Evolutionary conservation across 2,113 vertebrate species (phyloP).

Genomic region (Antennarius striatus): DNA sequence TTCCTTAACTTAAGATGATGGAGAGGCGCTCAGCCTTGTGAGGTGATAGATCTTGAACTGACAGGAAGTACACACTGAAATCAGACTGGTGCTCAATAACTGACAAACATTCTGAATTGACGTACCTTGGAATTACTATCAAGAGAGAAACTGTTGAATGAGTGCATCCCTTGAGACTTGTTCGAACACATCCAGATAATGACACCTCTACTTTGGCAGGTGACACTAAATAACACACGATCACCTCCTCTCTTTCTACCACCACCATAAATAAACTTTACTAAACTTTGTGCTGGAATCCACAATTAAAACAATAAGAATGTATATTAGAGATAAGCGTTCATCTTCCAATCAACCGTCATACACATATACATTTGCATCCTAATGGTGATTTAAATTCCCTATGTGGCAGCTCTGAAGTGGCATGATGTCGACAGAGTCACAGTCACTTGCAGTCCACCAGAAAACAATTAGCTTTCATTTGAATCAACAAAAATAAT

Average conservation of each 20-base stretch:
- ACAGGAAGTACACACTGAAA: no score
- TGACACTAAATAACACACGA: no score
- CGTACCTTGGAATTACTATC: no score
- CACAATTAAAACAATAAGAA: not conserved
- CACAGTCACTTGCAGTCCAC: not conserved
- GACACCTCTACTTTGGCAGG: no score
- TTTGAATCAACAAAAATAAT: conserved; percentile 14
- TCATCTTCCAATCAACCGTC: conserved; percentile 3
- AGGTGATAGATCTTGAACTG: no score
- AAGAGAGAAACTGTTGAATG: no score
- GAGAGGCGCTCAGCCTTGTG: no score
- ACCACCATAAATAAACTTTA: not conserved
- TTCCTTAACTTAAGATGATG: no score
- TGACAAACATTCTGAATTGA: no score
- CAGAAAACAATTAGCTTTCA: conserved; percentile 5
- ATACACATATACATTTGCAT: conserved; percentile 6
- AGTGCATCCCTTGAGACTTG: no score
- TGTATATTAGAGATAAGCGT: not conserved
- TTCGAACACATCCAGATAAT: no score
- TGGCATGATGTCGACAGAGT: not conserved
- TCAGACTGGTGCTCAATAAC: no score
- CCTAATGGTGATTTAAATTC: conserved; percentile 35
- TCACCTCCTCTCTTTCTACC: not conserved
- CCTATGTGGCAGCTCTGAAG: conserved; percentile 4
- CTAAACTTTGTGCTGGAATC: not conserved